Evolutionary conservation across 2,888 invertebrate species (phyloP).

Genomic region (Apodemia mormo): DNA sequence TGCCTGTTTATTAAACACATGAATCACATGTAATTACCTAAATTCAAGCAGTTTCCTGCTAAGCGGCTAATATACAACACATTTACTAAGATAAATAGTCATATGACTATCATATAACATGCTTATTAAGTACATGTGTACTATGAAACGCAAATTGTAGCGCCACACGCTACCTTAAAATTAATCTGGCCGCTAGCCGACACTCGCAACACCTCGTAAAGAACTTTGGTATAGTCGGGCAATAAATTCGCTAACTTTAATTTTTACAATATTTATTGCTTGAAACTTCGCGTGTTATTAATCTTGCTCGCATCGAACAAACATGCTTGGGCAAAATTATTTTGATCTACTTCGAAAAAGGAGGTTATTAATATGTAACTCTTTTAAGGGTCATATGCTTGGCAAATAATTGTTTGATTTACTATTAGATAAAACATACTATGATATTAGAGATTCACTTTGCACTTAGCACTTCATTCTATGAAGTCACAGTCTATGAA

Average conservation of each 20-base stretch:
- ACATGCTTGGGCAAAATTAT: neutral
- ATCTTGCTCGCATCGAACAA: neutral
- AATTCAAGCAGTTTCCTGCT: neutral
- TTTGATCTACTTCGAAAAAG: neutral
- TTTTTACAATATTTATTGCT: neutral
- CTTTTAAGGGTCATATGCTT: too few species aligned
- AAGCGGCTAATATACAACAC: neutral
- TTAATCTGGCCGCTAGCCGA: neutral
- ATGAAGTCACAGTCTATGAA: too few species aligned
- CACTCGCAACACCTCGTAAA: neutral
- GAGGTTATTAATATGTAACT: too few species aligned
- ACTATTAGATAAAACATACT: too few species aligned
- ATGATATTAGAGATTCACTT: too few species aligned
- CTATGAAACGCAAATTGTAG: neutral
- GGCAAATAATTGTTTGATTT: too few species aligned
- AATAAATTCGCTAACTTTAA: neutral
- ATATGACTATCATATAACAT: neutral
- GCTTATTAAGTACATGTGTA: neutral
- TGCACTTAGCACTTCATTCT: too few species aligned
- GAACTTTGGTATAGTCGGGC: neutral
- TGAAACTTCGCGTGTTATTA: neutral
- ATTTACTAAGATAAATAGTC: neutral
- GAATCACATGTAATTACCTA: neutral
- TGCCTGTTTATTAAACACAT: neutral
- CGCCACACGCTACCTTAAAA: neutral